phyloP scores from a whole-genome alignment of 2,797 vertebrate genomes.

The Artibeus lituratus region DNA sequence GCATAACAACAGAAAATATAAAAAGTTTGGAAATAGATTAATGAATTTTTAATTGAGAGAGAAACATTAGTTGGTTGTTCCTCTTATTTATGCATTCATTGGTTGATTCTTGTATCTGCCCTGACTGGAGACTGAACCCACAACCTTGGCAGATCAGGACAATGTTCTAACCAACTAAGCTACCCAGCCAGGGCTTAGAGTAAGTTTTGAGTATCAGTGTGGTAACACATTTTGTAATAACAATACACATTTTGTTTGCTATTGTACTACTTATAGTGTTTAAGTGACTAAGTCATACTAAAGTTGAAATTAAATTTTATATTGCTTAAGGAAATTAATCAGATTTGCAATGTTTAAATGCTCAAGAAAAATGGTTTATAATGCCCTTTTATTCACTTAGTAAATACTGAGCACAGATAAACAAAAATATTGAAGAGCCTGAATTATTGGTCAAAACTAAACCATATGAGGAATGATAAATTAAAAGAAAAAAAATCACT shows the following conservation, averaged over 20 bases:
- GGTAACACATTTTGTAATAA: background rate
- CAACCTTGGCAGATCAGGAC: background rate
- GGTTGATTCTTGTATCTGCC: background rate
- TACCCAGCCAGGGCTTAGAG: background rate
- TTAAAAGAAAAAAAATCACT: background rate
- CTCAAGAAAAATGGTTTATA: background rate
- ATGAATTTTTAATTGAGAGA: background rate
- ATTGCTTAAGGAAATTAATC: background rate
- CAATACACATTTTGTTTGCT: background rate
- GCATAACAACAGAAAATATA: background rate
- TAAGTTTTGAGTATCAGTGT: background rate
- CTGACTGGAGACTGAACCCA: background rate
- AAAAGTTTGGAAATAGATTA: slow-evolving; percentile 35
- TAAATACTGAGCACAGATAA: background rate
- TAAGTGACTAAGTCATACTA: background rate
- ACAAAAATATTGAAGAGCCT: background rate
- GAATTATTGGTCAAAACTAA: background rate
- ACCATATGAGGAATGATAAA: background rate
- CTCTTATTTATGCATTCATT: background rate
- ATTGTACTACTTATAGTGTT: background rate
- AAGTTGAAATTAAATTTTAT: slow-evolving; percentile 20
- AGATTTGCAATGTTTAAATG: slow-evolving; percentile 14
- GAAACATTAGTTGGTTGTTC: background rate
- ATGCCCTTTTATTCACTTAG: slow-evolving; percentile 29
- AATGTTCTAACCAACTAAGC: background rate